Conservation (phyloP, 1,140 invertebrate species). For the Drosophila tsacasi region DNA sequence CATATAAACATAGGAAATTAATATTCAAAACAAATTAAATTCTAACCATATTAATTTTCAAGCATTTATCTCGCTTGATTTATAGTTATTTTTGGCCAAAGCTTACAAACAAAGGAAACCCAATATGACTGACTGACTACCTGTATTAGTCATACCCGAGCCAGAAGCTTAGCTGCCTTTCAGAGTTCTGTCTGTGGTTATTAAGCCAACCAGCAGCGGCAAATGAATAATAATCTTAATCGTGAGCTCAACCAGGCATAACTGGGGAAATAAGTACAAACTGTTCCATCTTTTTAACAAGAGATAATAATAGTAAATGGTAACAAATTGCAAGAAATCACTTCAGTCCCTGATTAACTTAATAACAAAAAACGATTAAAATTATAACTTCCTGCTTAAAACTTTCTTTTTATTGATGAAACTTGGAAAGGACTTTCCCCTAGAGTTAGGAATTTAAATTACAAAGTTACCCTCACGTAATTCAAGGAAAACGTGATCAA, state of each 20-base stretch:
- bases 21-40: not conserved
- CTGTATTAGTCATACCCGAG: constrained; percentile 22
- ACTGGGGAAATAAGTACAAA: not conserved
- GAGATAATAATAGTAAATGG: not conserved
- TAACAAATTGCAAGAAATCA: not conserved
- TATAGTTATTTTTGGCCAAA: constrained; percentile 9
- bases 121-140: constrained; percentile 6
- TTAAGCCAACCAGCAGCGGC: constrained; percentile 1
- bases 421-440: not conserved
- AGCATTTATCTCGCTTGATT: not conserved
- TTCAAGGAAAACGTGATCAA: constrained; percentile 1
- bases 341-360: not conserved
- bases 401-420: not conserved
- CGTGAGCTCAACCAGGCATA: constrained; percentile 19
- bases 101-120: not conserved
- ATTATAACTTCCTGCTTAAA: not conserved
- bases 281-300: not conserved
- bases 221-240: constrained; percentile 10
- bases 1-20: not conserved
- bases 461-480: not conserved
- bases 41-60: not conserved
- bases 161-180: constrained; percentile 12
- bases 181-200: constrained; percentile 8
- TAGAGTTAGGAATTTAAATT: not conserved
- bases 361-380: not conserved